These are phyloP conservation scores for Hoplostethus mediterraneus DNA, from an alignment of 2,797 vertebrate species.

Conservation along the genomic window DNA sequence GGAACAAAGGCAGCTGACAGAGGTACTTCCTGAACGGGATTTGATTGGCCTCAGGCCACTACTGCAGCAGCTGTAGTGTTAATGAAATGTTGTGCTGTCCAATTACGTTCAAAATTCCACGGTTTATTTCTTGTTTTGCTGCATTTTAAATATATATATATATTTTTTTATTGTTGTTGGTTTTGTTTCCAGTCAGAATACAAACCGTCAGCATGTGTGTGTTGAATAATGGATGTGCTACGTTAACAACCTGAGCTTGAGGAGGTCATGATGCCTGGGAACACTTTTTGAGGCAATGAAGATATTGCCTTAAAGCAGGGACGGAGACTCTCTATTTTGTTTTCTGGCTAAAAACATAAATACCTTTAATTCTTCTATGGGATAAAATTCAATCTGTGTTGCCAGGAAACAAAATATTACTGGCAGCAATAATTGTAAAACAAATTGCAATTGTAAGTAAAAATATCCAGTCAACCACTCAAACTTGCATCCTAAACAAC, in stretches of 20 bases:
- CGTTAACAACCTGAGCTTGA: neutral
- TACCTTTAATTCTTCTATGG: no score
- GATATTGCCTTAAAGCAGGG: neutral
- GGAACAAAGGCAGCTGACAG: conserved; percentile 73
- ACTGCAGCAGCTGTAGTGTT: conserved; percentile 65
- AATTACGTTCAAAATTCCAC: conserved; percentile 37
- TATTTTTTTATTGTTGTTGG: neutral
- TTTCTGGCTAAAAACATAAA: neutral
- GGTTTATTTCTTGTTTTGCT: conserved; percentile 15
- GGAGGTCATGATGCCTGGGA: conserved; percentile 16
- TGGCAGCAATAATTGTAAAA: no score
- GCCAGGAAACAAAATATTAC: no score
- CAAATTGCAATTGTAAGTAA: neutral
- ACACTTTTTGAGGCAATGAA: conserved; percentile 17
- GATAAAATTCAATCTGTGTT: no score
- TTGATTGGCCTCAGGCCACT: conserved; percentile 78
- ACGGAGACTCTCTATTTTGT: neutral
- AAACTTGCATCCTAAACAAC: conserved; percentile 7
- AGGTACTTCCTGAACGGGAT: conserved; percentile 70
- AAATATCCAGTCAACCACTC: conserved; percentile 20
- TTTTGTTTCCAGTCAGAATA: conserved; percentile 21
- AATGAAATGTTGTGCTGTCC: conserved; percentile 52
- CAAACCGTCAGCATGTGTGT: conserved; percentile 13
- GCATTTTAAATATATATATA: neutral
- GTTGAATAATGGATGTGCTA: conserved; percentile 54